A percentile compares a stretch with the other conserved stretches of the same genome.
Evolutionary conservation across 1,140 invertebrate species (phyloP).

Genomic region (Leguminivora glycinivorella): DNA sequence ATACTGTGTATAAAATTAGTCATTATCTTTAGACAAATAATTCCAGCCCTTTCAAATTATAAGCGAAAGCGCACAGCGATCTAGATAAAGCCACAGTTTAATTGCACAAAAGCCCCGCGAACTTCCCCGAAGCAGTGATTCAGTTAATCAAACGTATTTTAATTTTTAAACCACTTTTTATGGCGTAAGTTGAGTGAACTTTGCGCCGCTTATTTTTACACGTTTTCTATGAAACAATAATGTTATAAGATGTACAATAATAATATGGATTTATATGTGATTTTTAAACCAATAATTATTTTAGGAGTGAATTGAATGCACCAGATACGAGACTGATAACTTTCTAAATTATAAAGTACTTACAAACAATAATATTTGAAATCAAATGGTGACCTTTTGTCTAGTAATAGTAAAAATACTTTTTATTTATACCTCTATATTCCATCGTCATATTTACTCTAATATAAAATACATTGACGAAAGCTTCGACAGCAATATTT

Average conservation of each 20-base stretch:
- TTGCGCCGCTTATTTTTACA: background rate
- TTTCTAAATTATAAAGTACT: no score
- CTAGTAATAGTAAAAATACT: no score
- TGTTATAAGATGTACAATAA: no score
- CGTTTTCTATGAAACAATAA: background rate
- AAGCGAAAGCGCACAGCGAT: constrained; percentile 9
- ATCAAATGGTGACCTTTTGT: no score
- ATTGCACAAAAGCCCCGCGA: constrained; percentile 22
- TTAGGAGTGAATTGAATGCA: no score
- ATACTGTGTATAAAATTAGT: no score
- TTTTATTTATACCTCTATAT: no score
- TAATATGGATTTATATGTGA: no score
- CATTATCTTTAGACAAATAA: background rate
- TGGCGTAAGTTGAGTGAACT: constrained; percentile 9
- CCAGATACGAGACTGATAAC: no score
- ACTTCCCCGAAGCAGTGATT: constrained; percentile 22
- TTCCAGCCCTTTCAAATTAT: background rate
- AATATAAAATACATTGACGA: background rate
- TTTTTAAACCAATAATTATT: no score
- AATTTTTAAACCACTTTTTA: constrained; percentile 9
- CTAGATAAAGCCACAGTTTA: constrained; percentile 22
- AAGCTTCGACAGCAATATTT: constrained; percentile 1
- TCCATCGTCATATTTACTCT: background rate
- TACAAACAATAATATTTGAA: background rate
- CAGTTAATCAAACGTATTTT: constrained; percentile 24